A percentile compares a stretch with the other conserved stretches of the same genome.
Conservation (phyloP, 2,113 vertebrate genomes). For the Syngnathoides biaculeatus region DNA sequence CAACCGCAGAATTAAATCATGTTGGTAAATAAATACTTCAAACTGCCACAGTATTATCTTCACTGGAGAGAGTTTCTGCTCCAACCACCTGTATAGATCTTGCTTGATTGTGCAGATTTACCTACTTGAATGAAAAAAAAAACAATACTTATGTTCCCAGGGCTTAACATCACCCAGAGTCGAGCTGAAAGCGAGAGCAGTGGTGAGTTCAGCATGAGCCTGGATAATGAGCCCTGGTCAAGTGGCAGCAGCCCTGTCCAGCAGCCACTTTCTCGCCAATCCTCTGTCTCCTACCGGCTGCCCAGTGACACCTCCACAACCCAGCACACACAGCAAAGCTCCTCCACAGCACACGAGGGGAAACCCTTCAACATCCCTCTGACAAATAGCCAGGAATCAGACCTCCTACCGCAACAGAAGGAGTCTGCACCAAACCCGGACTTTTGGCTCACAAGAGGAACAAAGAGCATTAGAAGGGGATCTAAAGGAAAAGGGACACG, state of each 20-base stretch:
- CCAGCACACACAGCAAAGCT: conserved; percentile 27
- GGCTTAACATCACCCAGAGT: conserved; percentile 76
- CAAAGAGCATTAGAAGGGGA: conserved; percentile 75
- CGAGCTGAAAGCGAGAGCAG: conserved; percentile 92
- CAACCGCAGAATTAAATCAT: no score
- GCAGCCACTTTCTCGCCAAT: conserved; percentile 71
- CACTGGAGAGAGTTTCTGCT: no score
- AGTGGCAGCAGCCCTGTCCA: conserved; percentile 87
- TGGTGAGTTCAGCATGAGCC: conserved; percentile 84
- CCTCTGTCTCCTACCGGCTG: conserved; percentile 75
- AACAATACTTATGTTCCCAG: conserved; percentile 30
- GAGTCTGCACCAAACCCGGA: conserved; percentile 70
- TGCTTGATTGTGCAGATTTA: background rate
- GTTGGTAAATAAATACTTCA: no score
- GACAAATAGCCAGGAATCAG: conserved; percentile 11
- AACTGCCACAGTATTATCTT: no score
- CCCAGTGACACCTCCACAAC: conserved; percentile 68
- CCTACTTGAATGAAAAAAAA: background rate
- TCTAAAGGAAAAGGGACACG: conserved; percentile 45
- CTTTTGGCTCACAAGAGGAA: conserved; percentile 73
- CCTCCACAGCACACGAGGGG: conserved; percentile 42
- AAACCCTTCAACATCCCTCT: conserved; percentile 20
- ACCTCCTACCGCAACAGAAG: conserved; percentile 70
- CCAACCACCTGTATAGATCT: background rate
- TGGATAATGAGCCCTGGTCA: conserved; percentile 86